These are phyloP conservation scores for Zoanthus sansibaricus DNA, from an alignment of 92 coral and sea anemone genomes.

Conservation along the genomic window DNA sequence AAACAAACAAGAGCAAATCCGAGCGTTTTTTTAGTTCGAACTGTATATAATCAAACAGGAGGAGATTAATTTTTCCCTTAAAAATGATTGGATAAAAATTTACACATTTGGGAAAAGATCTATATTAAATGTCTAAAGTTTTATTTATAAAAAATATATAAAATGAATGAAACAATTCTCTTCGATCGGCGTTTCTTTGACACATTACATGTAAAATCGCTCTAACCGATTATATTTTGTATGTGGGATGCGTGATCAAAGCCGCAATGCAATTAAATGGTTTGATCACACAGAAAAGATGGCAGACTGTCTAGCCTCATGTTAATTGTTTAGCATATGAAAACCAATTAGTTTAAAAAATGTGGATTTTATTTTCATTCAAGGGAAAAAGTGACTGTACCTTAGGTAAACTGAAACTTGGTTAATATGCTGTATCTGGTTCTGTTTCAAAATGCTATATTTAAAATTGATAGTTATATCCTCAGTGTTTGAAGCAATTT, in stretches of 20 bases:
- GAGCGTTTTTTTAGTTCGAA: not conserved
- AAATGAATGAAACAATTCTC: not conserved
- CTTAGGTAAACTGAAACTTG: constrained; percentile 32
- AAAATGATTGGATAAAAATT: not conserved
- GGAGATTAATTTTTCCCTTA: not conserved
- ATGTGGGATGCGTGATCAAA: not conserved
- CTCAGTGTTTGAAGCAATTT: not conserved
- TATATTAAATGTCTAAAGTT: constrained; percentile 14
- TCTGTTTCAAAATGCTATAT: constrained; percentile 27
- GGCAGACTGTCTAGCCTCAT: constrained; percentile 3
- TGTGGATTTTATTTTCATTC: constrained; percentile 17
- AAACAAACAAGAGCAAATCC: constrained; percentile 5
- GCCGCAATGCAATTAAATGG: not conserved
- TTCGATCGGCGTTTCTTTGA: not conserved
- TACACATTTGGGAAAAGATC: constrained; percentile 11
- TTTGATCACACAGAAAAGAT: constrained; percentile 1
- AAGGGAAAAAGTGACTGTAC: constrained; percentile 26
- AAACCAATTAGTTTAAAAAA: not conserved
- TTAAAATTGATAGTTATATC: constrained; percentile 9
- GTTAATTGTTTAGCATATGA: not conserved
- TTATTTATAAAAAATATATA: not conserved
- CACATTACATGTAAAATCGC: no score
- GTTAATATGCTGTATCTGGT: constrained; percentile 27
- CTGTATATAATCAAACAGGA: not conserved
- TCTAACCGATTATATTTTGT: constrained; percentile 3